A percentile compares a stretch with the other conserved stretches of the same genome.
Evolutionary conservation across 2,888 invertebrate species (phyloP).

Genomic region (Acrobeloides nanus): DNA sequence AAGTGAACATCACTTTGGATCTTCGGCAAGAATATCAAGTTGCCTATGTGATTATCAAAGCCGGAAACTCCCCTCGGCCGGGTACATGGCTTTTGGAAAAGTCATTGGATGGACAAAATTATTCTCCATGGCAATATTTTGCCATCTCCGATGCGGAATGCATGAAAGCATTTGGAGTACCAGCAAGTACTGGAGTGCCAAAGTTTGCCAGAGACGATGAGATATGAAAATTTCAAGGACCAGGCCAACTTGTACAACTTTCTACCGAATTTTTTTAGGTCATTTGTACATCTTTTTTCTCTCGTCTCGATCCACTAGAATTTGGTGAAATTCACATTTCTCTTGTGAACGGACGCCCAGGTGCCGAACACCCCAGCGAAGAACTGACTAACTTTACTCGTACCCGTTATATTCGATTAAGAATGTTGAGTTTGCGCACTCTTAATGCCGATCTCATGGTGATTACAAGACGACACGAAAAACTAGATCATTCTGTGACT

Average conservation of each 20-base stretch:
- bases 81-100: slow-evolving; percentile 56
- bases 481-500: slow-evolving; percentile 30
- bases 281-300: slow-evolving; percentile 85
- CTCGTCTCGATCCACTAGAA: slow-evolving; percentile 77
- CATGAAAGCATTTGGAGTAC: slow-evolving; percentile 62
- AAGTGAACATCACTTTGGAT: slow-evolving; percentile 79
- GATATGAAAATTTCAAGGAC: slow-evolving; percentile 24
- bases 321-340: slow-evolving; percentile 91
- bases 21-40: slow-evolving; percentile 89
- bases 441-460: slow-evolving; percentile 64
- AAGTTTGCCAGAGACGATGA: slow-evolving; percentile 70
- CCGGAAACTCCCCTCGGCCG: slow-evolving; percentile 87
- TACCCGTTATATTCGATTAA: slow-evolving; percentile 72
- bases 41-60: slow-evolving; percentile 82
- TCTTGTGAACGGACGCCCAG: slow-evolving; percentile 72
- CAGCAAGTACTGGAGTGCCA: slow-evolving; percentile 65
- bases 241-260: no score
- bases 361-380: slow-evolving; percentile 69
- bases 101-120: slow-evolving; percentile 64
- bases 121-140: slow-evolving; percentile 86
- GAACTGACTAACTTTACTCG: slow-evolving; percentile 72
- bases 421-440: slow-evolving; percentile 74
- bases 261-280: no score
- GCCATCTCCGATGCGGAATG: slow-evolving; percentile 63
- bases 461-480: slow-evolving; percentile 54